Conservation (phyloP, 2,888 invertebrate genomes). For the Sicus ferrugineus region DNA sequence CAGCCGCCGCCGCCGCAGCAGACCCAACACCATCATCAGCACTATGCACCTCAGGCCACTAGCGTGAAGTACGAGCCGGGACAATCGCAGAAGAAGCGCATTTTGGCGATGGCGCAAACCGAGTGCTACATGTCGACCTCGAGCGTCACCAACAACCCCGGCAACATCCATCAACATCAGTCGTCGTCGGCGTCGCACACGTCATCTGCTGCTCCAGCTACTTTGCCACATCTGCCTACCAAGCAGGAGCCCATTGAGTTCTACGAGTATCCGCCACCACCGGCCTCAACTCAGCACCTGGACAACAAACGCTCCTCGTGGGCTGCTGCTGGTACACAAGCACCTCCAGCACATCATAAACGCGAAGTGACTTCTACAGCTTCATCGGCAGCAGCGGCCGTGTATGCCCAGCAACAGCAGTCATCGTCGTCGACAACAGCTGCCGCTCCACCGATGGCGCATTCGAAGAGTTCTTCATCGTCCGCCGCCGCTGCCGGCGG, state of each 20-base stretch:
- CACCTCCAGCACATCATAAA: constrained; percentile 64
- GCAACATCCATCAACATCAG: constrained; percentile 40
- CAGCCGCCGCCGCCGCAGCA: constrained; percentile 46
- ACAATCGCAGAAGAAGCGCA: constrained; percentile 87
- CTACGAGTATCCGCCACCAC: constrained; percentile 59
- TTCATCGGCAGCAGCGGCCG: constrained; percentile 43
- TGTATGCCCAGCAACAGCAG: constrained; percentile 48
- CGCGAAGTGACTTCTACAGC: constrained; percentile 61
- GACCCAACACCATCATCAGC: constrained; percentile 40
- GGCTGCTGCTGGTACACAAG: constrained; percentile 63
- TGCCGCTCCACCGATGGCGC: constrained; percentile 64
- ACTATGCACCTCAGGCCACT: constrained; percentile 51
- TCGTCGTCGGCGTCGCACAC: constrained; percentile 37
- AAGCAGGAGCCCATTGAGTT: constrained; percentile 65
- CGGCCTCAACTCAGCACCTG: constrained; percentile 44
- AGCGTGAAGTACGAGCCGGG: constrained; percentile 66
- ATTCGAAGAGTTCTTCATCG: constrained; percentile 61
- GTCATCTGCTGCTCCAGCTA: constrained; percentile 42
- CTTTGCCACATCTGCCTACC: constrained; percentile 62
- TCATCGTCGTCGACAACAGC: constrained; percentile 40
- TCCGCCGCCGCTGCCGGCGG: constrained; percentile 55
- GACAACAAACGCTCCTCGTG: constrained; percentile 64
- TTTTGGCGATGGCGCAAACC: constrained; percentile 86
- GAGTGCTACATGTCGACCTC: constrained; percentile 72
- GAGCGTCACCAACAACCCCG: constrained; percentile 39